A percentile compares a stretch with the other conserved stretches of the same genome.
phyloP scores from a whole-genome alignment of 2,888 invertebrate genomes.

The Julus scandinavius region DNA sequence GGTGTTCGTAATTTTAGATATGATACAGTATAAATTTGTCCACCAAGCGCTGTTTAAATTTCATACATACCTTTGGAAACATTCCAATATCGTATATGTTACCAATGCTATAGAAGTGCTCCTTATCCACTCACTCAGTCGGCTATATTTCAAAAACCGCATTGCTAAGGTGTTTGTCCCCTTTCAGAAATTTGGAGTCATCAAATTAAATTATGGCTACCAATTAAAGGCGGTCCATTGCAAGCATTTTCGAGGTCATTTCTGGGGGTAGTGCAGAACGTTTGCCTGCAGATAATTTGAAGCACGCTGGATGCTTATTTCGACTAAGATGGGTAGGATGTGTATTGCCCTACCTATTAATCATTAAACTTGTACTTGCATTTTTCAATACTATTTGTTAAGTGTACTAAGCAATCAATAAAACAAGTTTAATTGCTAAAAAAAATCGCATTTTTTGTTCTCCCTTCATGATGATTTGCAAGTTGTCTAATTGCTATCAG shows the following conservation, averaged over 20 bases:
- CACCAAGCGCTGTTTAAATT: too few species aligned
- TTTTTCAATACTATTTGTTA: background rate
- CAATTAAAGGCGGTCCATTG: background rate
- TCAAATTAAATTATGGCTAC: background rate
- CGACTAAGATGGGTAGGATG: background rate
- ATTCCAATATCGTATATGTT: background rate
- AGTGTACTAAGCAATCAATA: background rate
- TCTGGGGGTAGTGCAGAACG: background rate
- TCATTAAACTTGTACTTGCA: slow-evolving; percentile 11
- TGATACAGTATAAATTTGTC: too few species aligned
- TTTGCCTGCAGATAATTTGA: background rate
- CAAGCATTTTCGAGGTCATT: background rate
- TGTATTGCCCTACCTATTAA: slow-evolving; percentile 12
- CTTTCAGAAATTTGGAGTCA: background rate
- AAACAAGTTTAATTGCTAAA: slow-evolving; percentile 8
- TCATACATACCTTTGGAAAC: background rate
- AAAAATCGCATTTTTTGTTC: background rate
- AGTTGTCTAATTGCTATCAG: slow-evolving; percentile 36
- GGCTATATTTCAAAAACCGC: background rate
- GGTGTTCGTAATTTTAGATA: too few species aligned
- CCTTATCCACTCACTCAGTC: background rate
- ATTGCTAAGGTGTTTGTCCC: background rate
- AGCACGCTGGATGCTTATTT: background rate
- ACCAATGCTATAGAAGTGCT: background rate
- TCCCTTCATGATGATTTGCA: slow-evolving; percentile 2